These are phyloP conservation scores for Tachuris rubrigastra DNA, from an alignment of 2,113 vertebrate species.

Conservation along the genomic window DNA sequence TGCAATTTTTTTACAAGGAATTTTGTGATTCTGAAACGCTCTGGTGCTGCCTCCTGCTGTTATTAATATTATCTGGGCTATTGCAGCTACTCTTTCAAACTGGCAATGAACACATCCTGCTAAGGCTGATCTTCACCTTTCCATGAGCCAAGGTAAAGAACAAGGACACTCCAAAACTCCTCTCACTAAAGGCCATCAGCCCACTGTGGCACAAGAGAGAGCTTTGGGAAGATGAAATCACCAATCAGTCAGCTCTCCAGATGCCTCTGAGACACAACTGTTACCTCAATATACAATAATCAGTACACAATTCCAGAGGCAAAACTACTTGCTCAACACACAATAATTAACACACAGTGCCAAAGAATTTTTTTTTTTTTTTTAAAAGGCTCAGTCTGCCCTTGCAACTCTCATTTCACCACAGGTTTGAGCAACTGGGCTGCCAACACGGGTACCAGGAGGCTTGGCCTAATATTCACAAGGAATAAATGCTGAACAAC, in stretches of 20 bases:
- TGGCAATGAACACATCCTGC: neutral
- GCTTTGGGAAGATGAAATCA: neutral
- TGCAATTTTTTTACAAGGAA: neutral
- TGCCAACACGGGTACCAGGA: neutral
- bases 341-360: neutral
- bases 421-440: neutral
- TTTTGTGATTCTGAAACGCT: neutral
- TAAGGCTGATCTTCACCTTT: neutral
- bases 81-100: neutral
- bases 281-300: neutral
- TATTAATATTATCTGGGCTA: neutral
- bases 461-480: neutral
- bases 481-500: neutral
- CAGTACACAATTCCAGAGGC: neutral
- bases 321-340: too few relatives aligned
- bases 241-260: neutral
- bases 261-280: neutral
- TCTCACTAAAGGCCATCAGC: neutral
- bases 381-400: neutral
- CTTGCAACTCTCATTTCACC: neutral
- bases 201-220: neutral
- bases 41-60: neutral
- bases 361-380: neutral
- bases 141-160: neutral
- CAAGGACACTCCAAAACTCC: neutral